These are phyloP conservation scores for Xyrauchen texanus DNA, from an alignment of 2,113 vertebrate genomes.

Conservation along the genomic window DNA sequence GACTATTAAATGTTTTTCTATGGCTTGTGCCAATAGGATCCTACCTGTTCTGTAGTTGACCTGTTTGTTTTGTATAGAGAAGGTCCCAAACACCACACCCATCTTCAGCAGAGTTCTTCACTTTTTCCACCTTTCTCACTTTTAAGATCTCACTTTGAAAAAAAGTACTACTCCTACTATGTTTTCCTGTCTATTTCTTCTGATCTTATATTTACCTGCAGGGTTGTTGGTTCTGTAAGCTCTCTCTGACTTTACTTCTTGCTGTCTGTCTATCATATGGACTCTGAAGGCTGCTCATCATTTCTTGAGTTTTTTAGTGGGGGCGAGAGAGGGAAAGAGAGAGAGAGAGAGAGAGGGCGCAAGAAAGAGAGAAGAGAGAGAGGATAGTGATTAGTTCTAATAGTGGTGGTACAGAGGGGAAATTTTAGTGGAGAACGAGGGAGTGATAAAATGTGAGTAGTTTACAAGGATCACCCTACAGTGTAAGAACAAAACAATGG, in stretches of 20 bases:
- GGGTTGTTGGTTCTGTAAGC: neutral
- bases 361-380: neutral
- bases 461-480: neutral
- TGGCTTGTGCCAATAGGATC: neutral
- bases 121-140: neutral
- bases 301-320: constrained; percentile 23
- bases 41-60: constrained; percentile 59
- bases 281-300: constrained; percentile 44
- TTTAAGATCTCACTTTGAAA: constrained; percentile 10
- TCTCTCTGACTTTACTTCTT: constrained; percentile 18
- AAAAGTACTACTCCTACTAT: neutral
- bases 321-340: constrained; percentile 7
- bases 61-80: constrained; percentile 61
- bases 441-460: neutral
- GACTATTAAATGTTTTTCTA: neutral
- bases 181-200: constrained; percentile 19
- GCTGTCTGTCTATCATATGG: constrained; percentile 37
- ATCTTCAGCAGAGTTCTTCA: constrained; percentile 38
- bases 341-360: constrained; percentile 4
- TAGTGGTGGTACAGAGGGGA: neutral
- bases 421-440: neutral
- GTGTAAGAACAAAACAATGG: neutral
- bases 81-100: constrained; percentile 64
- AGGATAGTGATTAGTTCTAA: neutral
- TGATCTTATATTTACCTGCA: constrained; percentile 3